phyloP scores from a whole-genome alignment of 2,797 vertebrate species.

The Sciurus vulgaris region DNA sequence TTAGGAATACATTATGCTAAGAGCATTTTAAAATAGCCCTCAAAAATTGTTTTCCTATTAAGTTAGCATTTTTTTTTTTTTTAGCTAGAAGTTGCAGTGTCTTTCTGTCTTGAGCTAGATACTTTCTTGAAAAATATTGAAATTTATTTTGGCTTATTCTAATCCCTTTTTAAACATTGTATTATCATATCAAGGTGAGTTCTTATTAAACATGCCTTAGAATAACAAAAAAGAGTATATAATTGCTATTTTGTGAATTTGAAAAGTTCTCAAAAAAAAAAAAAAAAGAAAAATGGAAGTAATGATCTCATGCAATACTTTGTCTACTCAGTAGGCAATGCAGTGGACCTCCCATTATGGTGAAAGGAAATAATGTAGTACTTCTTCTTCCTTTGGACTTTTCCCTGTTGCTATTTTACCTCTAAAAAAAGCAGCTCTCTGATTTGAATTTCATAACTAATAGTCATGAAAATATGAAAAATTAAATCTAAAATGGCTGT shows the following conservation, averaged over 20 bases:
- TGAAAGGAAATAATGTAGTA: constrained; percentile 31
- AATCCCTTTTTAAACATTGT: neutral
- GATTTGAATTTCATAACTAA: constrained; percentile 55
- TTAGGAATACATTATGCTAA: constrained; percentile 71
- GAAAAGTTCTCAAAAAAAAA: neutral
- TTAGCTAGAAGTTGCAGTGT: constrained; percentile 50
- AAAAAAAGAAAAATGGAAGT: neutral
- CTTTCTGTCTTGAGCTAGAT: constrained; percentile 54
- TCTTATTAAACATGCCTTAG: constrained; percentile 18
- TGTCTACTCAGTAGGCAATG: neutral
- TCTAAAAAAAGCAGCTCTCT: constrained; percentile 38
- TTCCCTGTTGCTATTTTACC: constrained; percentile 32
- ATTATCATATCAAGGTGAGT: constrained; percentile 2
- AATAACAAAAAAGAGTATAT: constrained; percentile 21
- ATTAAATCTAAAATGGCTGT: constrained; percentile 20
- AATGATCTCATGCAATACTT: neutral
- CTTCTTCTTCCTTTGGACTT: neutral
- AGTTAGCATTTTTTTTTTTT: constrained; percentile 72
- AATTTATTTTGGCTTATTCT: constrained; percentile 44
- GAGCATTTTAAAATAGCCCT: constrained; percentile 73
- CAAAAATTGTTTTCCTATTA: constrained; percentile 73
- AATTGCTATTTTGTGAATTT: neutral
- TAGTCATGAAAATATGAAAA: constrained; percentile 39
- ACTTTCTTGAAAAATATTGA: constrained; percentile 42
- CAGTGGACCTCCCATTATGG: neutral